Conservation (phyloP, 1,140 invertebrate species). For the Pachypsylla venusta region DNA sequence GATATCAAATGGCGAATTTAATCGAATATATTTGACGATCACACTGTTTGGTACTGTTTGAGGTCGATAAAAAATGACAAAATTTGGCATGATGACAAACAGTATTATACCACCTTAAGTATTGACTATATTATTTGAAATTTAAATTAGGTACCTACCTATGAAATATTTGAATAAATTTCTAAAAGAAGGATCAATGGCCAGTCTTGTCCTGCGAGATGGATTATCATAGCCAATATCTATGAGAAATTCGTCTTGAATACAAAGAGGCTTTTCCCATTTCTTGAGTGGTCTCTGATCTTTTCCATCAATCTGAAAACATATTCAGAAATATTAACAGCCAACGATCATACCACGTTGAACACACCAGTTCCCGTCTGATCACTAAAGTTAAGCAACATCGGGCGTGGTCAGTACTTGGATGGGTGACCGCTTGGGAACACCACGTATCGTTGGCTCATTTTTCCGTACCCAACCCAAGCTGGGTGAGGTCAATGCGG, state of each 20-base stretch:
- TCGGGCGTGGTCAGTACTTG: no score
- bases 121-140: neutral
- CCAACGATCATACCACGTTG: no score
- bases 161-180: constrained; percentile 29
- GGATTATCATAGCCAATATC: constrained; percentile 41
- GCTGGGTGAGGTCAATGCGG: no score
- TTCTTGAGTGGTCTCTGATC: constrained; percentile 37
- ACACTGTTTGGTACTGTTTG: neutral
- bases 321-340: constrained; percentile 8
- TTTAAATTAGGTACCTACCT: neutral
- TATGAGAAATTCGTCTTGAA: constrained; percentile 45
- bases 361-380: no score
- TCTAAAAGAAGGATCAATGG: constrained; percentile 46
- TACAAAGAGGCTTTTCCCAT: constrained; percentile 39
- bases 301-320: constrained; percentile 39
- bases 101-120: no score
- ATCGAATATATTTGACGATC: neutral
- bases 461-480: no score
- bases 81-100: no score
- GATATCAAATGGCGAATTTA: no score
- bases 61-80: no score
- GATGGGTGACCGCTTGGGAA: no score
- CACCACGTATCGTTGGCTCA: no score
- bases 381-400: no score
- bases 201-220: constrained; percentile 40